Percentiles rank a stretch among this genome's conserved stretches.
phyloP scores from a whole-genome alignment of 2,113 vertebrate genomes.

The Nycticryphes semicollaris region DNA sequence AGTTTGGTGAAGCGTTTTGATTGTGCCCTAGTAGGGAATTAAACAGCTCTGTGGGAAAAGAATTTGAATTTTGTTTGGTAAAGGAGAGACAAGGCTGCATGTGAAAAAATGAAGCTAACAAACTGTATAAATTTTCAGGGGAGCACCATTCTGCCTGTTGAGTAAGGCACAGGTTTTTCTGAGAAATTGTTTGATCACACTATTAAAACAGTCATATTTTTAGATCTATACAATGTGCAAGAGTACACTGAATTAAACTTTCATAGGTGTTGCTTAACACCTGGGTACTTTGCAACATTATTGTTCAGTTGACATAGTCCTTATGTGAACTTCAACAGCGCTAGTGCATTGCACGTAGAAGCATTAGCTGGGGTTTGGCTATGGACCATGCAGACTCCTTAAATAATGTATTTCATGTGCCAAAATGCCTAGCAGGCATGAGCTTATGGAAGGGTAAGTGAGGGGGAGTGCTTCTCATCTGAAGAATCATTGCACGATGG shows the following conservation, averaged over 20 bases:
- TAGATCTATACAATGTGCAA: not conserved
- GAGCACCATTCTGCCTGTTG: not conserved
- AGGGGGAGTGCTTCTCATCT: not conserved
- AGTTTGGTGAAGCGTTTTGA: not conserved
- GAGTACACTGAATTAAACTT: not conserved
- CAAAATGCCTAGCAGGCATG: not conserved
- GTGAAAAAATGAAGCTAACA: not conserved
- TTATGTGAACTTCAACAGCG: not conserved
- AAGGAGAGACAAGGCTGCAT: not conserved
- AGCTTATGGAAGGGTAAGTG: not conserved
- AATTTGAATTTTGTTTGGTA: not conserved
- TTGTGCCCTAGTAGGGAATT: not conserved
- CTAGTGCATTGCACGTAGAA: accelerated
- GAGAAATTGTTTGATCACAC: not conserved
- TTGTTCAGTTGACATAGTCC: not conserved
- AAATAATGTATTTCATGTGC: not conserved
- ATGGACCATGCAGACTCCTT: not conserved
- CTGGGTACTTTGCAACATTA: not conserved
- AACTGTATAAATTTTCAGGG: not conserved
- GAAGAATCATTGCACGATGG: not conserved
- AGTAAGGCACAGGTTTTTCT: not conserved
- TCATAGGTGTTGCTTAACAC: not conserved
- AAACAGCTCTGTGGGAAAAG: not conserved
- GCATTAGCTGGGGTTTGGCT: not conserved
- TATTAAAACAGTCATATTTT: not conserved